Evolutionary conservation across 2,888 invertebrate genomes (phyloP).

Genomic region (Tiphia femorata): DNA sequence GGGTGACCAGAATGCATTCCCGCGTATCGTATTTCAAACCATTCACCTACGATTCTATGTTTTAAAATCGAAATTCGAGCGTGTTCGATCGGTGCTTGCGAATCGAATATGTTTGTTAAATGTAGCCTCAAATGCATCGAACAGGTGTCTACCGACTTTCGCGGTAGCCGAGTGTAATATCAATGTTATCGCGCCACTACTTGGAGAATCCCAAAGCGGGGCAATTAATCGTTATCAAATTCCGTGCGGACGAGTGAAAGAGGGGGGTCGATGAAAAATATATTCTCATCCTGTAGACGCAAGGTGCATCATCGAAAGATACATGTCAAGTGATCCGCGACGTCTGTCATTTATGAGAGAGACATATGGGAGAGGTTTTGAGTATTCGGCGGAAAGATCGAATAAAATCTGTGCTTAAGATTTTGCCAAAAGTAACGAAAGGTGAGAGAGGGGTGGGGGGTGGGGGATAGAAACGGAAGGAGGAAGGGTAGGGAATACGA

Average conservation of each 20-base stretch:
- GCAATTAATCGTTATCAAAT: neutral
- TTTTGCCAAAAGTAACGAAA: too few species aligned
- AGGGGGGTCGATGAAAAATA: too few species aligned
- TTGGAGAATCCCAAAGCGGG: neutral
- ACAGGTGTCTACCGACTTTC: conserved; percentile 6
- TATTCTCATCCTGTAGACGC: too few species aligned
- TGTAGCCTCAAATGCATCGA: conserved; percentile 4
- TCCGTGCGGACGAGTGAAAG: too few species aligned
- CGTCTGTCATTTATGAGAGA: too few species aligned
- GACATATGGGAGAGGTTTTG: too few species aligned
- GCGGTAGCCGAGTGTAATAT: neutral
- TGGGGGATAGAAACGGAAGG: neutral
- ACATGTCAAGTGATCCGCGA: too few species aligned
- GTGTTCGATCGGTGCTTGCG: conserved; percentile 8
- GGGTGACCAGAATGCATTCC: too few species aligned
- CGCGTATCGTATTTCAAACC: conserved; percentile 19
- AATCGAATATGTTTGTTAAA: neutral
- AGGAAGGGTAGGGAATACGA: neutral
- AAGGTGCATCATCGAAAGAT: too few species aligned
- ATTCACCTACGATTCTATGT: conserved; percentile 12
- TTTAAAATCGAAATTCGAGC: conserved; percentile 34
- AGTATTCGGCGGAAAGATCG: too few species aligned
- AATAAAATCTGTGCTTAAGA: too few species aligned
- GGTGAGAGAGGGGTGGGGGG: too few species aligned
- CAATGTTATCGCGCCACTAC: neutral